Evolutionary conservation across 2,113 vertebrate genomes (phyloP), one percentile per base, ranked within the genome.

Genomic region (Buteo buteo): DNA sequence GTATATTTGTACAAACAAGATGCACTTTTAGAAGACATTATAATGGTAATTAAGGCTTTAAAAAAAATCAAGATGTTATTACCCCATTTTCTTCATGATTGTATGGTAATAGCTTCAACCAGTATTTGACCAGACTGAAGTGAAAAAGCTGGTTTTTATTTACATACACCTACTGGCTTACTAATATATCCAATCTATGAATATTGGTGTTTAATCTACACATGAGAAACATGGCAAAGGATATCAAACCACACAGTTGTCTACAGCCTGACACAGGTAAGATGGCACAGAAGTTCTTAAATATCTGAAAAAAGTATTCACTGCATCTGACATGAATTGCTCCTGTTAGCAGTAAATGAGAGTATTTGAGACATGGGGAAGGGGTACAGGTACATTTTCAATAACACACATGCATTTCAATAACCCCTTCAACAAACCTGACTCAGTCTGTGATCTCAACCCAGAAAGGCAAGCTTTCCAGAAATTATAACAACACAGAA

Each of bases 401-500:
- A 1, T 31, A 69, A 32, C 13, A 13, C 7, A 2, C 1, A 0
- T 11, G 36, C 21, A 58, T n/a, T 52, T 57, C 36, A 44, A 6
- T 18, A 38, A 26, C 12, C 20, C 9, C 21, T 34, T 40, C 47
- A 28, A 24, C 16, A 25, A 42, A 40, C 42, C 47, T 4, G 11
- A 13, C 73, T 65, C 70, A 14, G 11, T 8, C 17, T n/a, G 42
- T 42, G 54, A n/a, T 49, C 40, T 32, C 54, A 17, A 31, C 25
- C 40, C 47, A 40, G 47, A 62, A 18, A n/a, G 6, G 6, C 40
- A 62, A 44, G 29, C 54, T 59, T 29, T 54, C 45, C 76, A 73
- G 74, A 40, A 86, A 18, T 5, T 3, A 4, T 7, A 45, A 66
- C 1, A 0, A 25, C 50, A 52, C 2, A 2, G 45, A 34, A 59